Conservation (phyloP, 2,888 invertebrate species). For the Coronaproctus castanopsis region DNA sequence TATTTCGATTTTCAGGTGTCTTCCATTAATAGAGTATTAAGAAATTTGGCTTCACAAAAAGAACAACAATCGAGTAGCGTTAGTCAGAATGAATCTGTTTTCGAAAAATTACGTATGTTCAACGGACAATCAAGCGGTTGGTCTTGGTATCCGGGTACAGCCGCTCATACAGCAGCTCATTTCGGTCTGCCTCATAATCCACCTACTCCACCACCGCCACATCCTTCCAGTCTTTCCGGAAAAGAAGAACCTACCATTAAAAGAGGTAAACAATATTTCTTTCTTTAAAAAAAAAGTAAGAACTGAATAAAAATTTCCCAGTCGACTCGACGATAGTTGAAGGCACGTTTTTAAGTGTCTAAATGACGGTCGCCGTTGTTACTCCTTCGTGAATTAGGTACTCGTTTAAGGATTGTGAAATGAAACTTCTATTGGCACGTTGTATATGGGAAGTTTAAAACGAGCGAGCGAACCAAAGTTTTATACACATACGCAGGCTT, state of each 20-base stretch:
- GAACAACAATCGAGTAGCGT: slow-evolving; percentile 54
- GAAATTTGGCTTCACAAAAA: slow-evolving; percentile 90
- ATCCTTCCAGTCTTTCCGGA: slow-evolving; percentile 11
- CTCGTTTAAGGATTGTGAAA: too few species aligned
- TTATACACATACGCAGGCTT: too few species aligned
- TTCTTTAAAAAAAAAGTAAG: too few species aligned
- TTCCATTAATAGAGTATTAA: slow-evolving; percentile 89
- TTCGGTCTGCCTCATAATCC: slow-evolving; percentile 13
- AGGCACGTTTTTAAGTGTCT: too few species aligned
- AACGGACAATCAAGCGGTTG: slow-evolving; percentile 51
- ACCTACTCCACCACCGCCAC: slow-evolving; percentile 12
- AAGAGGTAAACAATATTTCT: slow-evolving; percentile 12
- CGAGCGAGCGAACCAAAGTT: too few species aligned
- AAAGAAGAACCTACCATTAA: slow-evolving; percentile 10
- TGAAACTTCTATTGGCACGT: too few species aligned
- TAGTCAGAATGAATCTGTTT: slow-evolving; percentile 54
- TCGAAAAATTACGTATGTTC: slow-evolving; percentile 87
- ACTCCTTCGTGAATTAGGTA: too few species aligned
- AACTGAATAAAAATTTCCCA: too few species aligned
- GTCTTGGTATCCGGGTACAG: slow-evolving; percentile 19
- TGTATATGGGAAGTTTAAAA: too few species aligned
- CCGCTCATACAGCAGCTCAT: slow-evolving; percentile 14
- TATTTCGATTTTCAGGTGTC: too few species aligned
- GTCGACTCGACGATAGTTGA: too few species aligned
- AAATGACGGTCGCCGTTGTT: too few species aligned